Evolutionary conservation across 2,113 vertebrate species (phyloP), one percentile per base, ranked within the genome.

Genomic region (Lagenorhynchus albirostris): DNA sequence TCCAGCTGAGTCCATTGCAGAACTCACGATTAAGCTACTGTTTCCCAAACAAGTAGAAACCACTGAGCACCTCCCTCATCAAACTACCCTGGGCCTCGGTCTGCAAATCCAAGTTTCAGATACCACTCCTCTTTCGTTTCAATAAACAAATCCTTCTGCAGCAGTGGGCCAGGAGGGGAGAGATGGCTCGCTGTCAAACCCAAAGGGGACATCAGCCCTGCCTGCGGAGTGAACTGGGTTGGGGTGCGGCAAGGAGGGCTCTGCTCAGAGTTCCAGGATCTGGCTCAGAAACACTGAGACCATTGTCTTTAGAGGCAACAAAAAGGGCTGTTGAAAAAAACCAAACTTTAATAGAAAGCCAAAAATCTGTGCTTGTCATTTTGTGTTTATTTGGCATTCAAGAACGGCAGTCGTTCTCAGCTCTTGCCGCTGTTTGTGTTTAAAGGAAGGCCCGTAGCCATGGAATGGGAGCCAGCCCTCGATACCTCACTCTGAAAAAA

Each of bases 271-370:
- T 80, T 71, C 93, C 74, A 83, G 4, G 8, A 88, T 96, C 96
- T 98, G 98, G 97, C 98, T 98, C 84, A 82, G 82, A 71, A 83
- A 7, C 76, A 65, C 50, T 95, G 71, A 85, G 67, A 67, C 97
- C 97, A 97, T 98, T 98, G 97, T 98, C 96, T 97, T 96, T 86
- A 76, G 95, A 91, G 0, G 15, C 95, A 98, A 97, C 87, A 98
- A 97, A 98, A 96, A 95, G 60, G 86, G 96, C 94, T 98, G 98
- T 91, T 98, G 97, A 97, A 98, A 98, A 98, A 98, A 96, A 96
- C 62, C 79, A 81, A 93, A 86, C 97, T 4, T 50, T 94, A 62
- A 60, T 14, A 71, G 77, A 94, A 97, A 95, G 98, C 98, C 98
- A 98, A 97, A 98, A 98, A 97, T 97, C 95, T 98, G 94, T 94